Base-by-base conservation (phyloP, 1,140 invertebrate species). In the Argopecten irradians region DNA sequence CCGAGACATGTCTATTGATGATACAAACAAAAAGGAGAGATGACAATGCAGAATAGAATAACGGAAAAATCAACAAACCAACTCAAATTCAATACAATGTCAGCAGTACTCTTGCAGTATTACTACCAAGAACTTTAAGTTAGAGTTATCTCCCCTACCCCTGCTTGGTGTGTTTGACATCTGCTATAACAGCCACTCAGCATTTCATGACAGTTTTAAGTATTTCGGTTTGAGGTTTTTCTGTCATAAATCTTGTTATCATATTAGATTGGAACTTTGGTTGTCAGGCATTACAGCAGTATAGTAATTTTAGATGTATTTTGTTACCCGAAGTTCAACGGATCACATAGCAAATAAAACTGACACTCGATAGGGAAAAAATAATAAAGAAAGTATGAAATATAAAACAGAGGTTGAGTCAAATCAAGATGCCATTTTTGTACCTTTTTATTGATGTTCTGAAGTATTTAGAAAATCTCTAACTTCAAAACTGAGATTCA, bases 201-300 rank as follows among this genome's bases (percentile, higher is more conserved):
- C 55, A 16, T 71, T 71, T 71, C 55, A 71, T 71, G 55, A 71
- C 55, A 71, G 55, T 71, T 71, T 71, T 71, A 71, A 71, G 55
- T 71, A 71, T 71, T 71, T 71, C 11, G 14, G 55, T 71, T 5
- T n/a, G 55, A 28, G 22, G n/a, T 71, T 71, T 71, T 71, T 71
- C 55, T n/a, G 55, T 71, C 28, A n/a, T 71, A 71, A 71, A 71
- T 71, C 55, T 71, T 71, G n/a, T 71, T 71, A 71, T 71, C 55
- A 28, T 71, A 71, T 71, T 71, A 28, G 55, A 71, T 22, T 22
- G n/a, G 22, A 71, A 71, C 55, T 28, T 28, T 1, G 55, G 55
- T 71, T 71, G 55, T 71, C 55, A n/a, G n/a, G n/a, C 55, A n/a
- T 71, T n/a, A 8, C 55, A 71, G 55, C 55, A 71, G 55, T 71